Base-by-base conservation (phyloP, 2,888 invertebrate genomes). In the Seira musarum region DNA sequence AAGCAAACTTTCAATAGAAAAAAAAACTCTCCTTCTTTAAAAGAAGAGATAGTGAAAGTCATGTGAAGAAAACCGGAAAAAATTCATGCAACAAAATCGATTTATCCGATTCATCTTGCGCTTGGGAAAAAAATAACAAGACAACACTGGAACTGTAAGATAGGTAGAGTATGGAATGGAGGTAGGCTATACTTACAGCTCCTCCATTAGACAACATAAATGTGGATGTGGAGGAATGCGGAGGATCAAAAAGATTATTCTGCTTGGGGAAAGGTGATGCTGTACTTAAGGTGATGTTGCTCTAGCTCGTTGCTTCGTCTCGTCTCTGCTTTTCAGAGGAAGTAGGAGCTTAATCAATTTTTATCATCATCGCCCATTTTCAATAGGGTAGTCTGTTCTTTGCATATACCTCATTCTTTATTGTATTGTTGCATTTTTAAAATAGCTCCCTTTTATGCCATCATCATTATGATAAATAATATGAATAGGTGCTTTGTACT, bases 1-100 rank as follows among this genome's bases (percentile, higher is more conserved):
- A 40, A 40, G 13, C n/a, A 21, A 46, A 35, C 21, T 19, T 30
- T 5, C 2, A 17, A 5, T 17, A 17, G 24, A 30, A 76, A 76
- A 76, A 61, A 46, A 57, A 77, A 65, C 64, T 70, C 24, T 49
- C 53, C 21, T 66, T 13, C 35, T 24, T 22, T 46, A 46, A 6
- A 35, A 70, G 70, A 63, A 71, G 61, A 21, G 40, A 61, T 19
- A 30, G 35, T 13, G 40, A 61, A 71, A 63, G 19, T 53, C 25
- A 53, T 49, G 49, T 49, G 67, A 72, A 71, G 63, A 49, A 64
- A 22, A 24, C 22, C 70, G 70, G 60, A 67, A 66, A 57, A 69
- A 78, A 78, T 70, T 78, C 78, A 78, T 71, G 70, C 71, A 78
- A 70, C 60, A 71, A 70, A 78, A 78, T 78, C 78, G 71, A 78